Evolutionary conservation across 2,113 vertebrate genomes (phyloP).

Genomic region (Cynocephalus volans): DNA sequence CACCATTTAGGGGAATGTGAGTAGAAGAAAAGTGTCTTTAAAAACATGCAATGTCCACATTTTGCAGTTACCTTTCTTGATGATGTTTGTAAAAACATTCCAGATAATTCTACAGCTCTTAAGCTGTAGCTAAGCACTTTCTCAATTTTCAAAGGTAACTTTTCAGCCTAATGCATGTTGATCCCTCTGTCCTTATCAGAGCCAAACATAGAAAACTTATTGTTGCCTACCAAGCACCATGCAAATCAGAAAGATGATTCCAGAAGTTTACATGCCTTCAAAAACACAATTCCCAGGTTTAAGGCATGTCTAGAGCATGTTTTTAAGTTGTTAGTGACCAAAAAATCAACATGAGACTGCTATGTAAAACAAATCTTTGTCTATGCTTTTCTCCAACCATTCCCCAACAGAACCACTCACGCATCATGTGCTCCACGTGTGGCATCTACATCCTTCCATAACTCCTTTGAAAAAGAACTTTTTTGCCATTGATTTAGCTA

Average conservation of each 20-base stretch:
- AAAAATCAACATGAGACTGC: neutral
- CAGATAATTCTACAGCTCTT: conserved; percentile 46
- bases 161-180: neutral
- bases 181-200: neutral
- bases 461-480: neutral
- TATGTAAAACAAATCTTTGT: neutral
- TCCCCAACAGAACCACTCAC: neutral
- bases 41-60: conserved; percentile 78
- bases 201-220: neutral
- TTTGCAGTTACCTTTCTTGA: conserved; percentile 78
- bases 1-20: conserved; percentile 76
- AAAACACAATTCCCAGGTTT: conserved; percentile 35
- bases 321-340: neutral
- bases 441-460: neutral
- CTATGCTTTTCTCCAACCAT: neutral
- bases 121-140: conserved; percentile 63
- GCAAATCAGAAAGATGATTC: neutral
- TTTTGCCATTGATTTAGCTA: conserved; percentile 8
- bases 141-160: neutral
- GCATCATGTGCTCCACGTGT: neutral
- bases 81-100: conserved; percentile 78
- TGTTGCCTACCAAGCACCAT: neutral
- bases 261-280: conserved; percentile 36
- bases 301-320: neutral
- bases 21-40: conserved; percentile 74